Percentiles rank a stretch among this genome's conserved stretches.
Evolutionary conservation across 2,113 vertebrate genomes (phyloP).

Genomic region (Gallinago media): DNA sequence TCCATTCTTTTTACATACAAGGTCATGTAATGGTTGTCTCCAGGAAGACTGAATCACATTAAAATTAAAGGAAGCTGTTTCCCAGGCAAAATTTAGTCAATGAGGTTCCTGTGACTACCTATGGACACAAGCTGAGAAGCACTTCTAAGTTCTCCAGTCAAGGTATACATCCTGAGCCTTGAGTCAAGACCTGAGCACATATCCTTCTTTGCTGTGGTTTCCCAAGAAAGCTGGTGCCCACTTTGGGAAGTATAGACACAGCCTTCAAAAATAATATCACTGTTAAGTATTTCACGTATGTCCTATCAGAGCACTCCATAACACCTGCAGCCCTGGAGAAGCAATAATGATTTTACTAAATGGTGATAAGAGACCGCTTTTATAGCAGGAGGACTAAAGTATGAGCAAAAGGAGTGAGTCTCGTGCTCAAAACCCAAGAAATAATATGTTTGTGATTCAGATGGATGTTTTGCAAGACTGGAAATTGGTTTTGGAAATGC

Average conservation of each 20-base stretch:
- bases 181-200: accelerated
- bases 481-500: background rate
- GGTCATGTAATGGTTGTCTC: background rate
- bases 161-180: background rate
- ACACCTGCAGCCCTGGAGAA: background rate
- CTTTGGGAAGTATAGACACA: background rate
- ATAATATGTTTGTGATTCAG: background rate
- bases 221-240: background rate
- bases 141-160: background rate
- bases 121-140: background rate
- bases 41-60: background rate
- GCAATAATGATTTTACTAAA: background rate
- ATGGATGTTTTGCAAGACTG: background rate
- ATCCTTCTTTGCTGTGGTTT: background rate
- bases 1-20: background rate
- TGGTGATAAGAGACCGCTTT: background rate
- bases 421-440: background rate
- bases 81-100: background rate
- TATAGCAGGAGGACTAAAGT: background rate
- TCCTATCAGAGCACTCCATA: background rate
- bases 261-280: accelerated
- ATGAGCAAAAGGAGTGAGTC: background rate
- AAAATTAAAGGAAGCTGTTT: background rate
- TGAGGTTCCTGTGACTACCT: background rate
- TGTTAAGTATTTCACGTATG: background rate